Base-by-base conservation (phyloP, 2,797 vertebrate genomes). In the Phrynocephalus forsythii region DNA sequence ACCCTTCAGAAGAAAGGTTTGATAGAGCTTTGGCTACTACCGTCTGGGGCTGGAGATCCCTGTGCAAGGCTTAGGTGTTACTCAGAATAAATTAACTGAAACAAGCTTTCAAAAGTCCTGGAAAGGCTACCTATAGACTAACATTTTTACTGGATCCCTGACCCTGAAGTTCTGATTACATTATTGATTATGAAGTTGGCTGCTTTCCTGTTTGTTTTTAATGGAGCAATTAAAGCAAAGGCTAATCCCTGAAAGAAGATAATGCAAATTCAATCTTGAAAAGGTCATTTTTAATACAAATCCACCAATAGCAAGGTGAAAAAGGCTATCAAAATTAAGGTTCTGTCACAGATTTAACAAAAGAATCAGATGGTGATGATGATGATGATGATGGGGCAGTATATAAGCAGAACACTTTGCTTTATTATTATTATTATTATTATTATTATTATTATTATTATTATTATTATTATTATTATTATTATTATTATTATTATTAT, bases 161-260 rank as follows among this genome's bases (percentile, higher is more conserved):
- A 83, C 91, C 88, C 92, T 93, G 87, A 93, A 93, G 85, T 91
- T 95, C 92, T 95, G 94, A 95, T 95, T 94, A 95, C 94, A 94
- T 92, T 93, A 95, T 94, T 95, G 94, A 95, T 95, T 95, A 93
- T 93, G 91, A 93, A 94, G 85, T 91, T 94, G 93, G 82, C 94
- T 91, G 88, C 91, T 94, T 94, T 95, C 95, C 94, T 91, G 92
- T 91, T 95, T 94, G 90, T 89, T 94, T 89, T 94, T 94, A 95
- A 95, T 92, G 90, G 88, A 93, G 93, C 88, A 94, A 95, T 93
- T 95, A 90, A 94, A 91, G 85, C 73, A 88, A 93, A 94, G 56
- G 86, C 78, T 95, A 95, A 94, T 93, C 90, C 91, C 92, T 7
- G 94, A 92, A 94, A 93, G 91, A 95, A 93, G 69, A 9, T 87